Evolutionary conservation across 2,888 invertebrate genomes (phyloP), one percentile per base, ranked within the genome.

Genomic region (Halictus quadricinctus): DNA sequence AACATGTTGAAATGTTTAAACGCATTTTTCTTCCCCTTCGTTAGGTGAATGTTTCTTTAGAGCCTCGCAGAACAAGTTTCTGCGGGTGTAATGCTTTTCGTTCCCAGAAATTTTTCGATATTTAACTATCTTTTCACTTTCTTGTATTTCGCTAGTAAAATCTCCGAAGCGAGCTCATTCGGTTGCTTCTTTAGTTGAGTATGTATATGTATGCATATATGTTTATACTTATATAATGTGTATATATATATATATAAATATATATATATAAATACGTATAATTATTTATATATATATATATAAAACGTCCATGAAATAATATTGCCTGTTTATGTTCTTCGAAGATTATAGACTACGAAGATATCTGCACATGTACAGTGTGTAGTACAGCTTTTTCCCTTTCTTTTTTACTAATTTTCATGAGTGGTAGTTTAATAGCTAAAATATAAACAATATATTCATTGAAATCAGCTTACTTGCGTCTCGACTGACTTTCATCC

Each of bases 361-460:
- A 81, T 83, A 88, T 72, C 83, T 69, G 60, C 76, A 82, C 82
- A 81, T 85, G 74, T 76, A 80, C 79, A 87, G 69, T 76, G 50
- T 13, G 58, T 18, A 50, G 70, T 72, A 75, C 54, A 72, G 69
- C 46, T 21, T 77, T 81, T 41, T 10, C 21, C 36, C 8, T 41
- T 70, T 43, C 12, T 66, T 41, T 70, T 43, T 70, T 43, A 83
- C 76, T 76, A 80, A 78, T 84, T 77, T 82, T 66, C 76, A 48
- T 72, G 88, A 78, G 85, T 74, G 41, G 88, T 90, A 90, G 81
- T 89, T 90, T 89, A 87, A 88, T 90, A 89, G 85, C 87, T 92
- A 89, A 91, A 92, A 91, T 91, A 91, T 92, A 90, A 92, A 91
- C 90, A 91, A 88, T 90, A 86, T 86, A 88, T 85, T 87, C 81